A percentile compares a stretch with the other conserved stretches of the same genome.
These are phyloP conservation scores for Melipona bicolor DNA, from an alignment of 2,888 invertebrate species.

Conservation along the genomic window DNA sequence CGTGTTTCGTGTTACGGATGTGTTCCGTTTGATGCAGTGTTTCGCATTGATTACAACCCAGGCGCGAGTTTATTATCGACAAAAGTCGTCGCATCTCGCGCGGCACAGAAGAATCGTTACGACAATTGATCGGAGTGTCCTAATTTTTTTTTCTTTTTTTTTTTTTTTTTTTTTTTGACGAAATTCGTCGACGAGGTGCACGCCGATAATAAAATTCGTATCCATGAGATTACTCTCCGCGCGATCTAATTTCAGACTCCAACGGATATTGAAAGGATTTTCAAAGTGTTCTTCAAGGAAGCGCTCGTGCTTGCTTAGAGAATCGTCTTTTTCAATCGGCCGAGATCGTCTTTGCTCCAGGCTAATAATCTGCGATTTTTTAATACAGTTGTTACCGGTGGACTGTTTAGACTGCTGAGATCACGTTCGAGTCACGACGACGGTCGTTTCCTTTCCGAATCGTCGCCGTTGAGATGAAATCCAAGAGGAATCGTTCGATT, in stretches of 20 bases:
- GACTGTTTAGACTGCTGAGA: background rate
- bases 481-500: slow-evolving; percentile 39
- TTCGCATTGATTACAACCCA: slow-evolving; percentile 33
- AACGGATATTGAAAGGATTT: too few relatives aligned
- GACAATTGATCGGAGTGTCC: too few relatives aligned
- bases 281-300: too few relatives aligned
- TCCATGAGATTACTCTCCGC: too few relatives aligned
- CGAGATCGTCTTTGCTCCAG: background rate
- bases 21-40: slow-evolving; percentile 29
- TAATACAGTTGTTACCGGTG: background rate
- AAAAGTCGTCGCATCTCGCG: background rate
- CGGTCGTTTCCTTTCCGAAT: slow-evolving; percentile 7
- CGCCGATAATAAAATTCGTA: too few relatives aligned
- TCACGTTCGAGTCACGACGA: slow-evolving; percentile 6
- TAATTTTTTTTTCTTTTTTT: too few relatives aligned
- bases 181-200: too few relatives aligned
- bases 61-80: background rate
- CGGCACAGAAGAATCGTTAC: background rate
- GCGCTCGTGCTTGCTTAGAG: background rate
- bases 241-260: too few relatives aligned
- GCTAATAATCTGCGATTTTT: background rate
- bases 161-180: too few relatives aligned
- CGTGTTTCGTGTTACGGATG: slow-evolving; percentile 40
- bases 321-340: background rate
- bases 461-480: slow-evolving; percentile 10